These are phyloP conservation scores for Diachasmimorpha longicaudata DNA, from an alignment of 1,140 invertebrate species.

Conservation along the genomic window DNA sequence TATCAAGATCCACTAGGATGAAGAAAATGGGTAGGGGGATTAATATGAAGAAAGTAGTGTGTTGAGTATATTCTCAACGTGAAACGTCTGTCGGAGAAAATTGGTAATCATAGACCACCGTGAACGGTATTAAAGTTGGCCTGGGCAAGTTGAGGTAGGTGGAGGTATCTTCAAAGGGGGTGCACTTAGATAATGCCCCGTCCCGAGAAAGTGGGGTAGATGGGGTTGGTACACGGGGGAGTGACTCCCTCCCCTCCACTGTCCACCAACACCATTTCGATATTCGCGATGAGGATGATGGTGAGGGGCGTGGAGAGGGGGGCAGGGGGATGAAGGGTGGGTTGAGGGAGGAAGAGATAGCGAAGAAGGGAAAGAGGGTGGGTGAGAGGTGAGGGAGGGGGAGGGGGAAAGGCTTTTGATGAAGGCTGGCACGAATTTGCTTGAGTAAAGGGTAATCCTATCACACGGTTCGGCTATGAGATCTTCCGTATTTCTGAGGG, in stretches of 20 bases:
- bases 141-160: constrained; percentile 39
- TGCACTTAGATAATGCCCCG: constrained; percentile 64
- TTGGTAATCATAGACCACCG: constrained; percentile 64
- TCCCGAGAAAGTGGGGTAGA: constrained; percentile 20
- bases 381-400: too few relatives aligned
- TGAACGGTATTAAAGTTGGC: constrained; percentile 61
- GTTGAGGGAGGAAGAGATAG: not conserved
- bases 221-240: constrained; percentile 23
- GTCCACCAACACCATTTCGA: not conserved
- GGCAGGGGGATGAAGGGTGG: too few relatives aligned
- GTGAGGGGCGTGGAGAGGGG: not conserved
- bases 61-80: constrained; percentile 9
- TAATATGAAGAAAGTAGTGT: not conserved
- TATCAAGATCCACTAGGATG: not conserved
- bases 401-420: constrained; percentile 53
- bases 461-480: constrained; percentile 60
- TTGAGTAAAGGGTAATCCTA: constrained; percentile 65
- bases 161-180: constrained; percentile 61
- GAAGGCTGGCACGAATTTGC: constrained; percentile 60
- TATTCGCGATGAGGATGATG: too few relatives aligned
- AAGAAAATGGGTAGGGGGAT: not conserved
- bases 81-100: constrained; percentile 60
- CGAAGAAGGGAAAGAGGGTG: too few relatives aligned
- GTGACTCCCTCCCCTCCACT: constrained; percentile 11
- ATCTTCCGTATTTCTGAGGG: constrained; percentile 50